Base-by-base conservation (phyloP, 2,888 invertebrate species). In the Hecatera dysodea region DNA sequence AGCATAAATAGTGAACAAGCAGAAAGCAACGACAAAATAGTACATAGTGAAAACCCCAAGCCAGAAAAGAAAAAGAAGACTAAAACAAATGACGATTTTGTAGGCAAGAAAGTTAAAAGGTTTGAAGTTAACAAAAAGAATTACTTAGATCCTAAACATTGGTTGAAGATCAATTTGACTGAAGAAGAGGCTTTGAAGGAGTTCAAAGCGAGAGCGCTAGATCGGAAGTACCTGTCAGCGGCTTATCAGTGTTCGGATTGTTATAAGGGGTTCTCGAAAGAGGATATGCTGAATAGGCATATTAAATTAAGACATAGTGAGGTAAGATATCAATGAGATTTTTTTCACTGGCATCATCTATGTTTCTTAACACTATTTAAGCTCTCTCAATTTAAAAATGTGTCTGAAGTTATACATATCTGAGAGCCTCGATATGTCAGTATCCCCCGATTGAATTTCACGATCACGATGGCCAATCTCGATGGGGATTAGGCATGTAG, bases 181-280 rank as follows among this genome's bases (percentile, higher is more conserved):
- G 95, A 95, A 64, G 91, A 93, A 6, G 91, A 94, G 42, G 95
- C 95, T 1, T 42, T 93, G 5, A 88, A 88, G 70, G 90, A 90
- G 67, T 95, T 95, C 68, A 86, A 84, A 65, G 86, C 83, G 2
- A 90, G 88, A 76, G 89, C 89, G 0, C 84, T 87, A 5, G 87
- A 91, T 72, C 79, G 88, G 0, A 93, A 91, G 72, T 95, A 93
- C 77, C 67, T 89, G 44, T 80, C 87, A 2, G 92, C 94, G 0
- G 81, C 88, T 3, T 92, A 86, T 66, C 90, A 92, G 79, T 94
- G 94, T 70, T 82, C 81, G 6, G 89, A 90, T 55, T 94, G 94
- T 68, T 91, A 82, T 46, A 94, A 91, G 68, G 90, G 93, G 2
- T 94, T 94, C 72, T 93, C 94, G 0, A 91, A 91, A 67, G 91